These are phyloP conservation scores for Acanthococcus lagerstroemiae DNA, from an alignment of 2,888 invertebrate genomes.

Conservation along the genomic window DNA sequence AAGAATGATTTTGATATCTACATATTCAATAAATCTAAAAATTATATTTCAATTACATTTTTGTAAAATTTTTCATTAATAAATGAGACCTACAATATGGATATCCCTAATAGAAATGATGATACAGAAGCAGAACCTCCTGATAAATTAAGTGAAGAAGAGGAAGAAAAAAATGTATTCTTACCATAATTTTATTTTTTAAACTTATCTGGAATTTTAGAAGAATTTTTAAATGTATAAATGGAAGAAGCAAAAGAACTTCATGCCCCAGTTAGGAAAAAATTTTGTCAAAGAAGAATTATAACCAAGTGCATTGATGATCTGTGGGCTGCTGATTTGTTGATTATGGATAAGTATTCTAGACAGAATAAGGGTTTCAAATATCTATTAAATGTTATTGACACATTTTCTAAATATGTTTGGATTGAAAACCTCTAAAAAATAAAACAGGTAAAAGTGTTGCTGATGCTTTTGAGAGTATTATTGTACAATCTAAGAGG, in stretches of 20 bases:
- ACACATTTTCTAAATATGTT: slow-evolving; percentile 15
- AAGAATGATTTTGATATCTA: background rate
- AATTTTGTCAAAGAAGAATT: slow-evolving; percentile 19
- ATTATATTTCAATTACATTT: background rate
- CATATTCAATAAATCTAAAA: background rate
- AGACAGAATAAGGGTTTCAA: slow-evolving; percentile 30
- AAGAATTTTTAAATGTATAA: no score
- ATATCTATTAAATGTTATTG: slow-evolving; percentile 29
- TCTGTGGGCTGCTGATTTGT: slow-evolving; percentile 27
- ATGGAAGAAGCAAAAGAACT: slow-evolving; percentile 17
- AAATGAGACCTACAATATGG: no score
- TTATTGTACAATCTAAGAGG: background rate
- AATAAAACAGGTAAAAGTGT: slow-evolving; percentile 12
- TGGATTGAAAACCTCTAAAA: slow-evolving; percentile 27
- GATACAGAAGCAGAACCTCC: no score
- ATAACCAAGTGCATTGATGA: slow-evolving; percentile 27
- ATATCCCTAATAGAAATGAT: no score
- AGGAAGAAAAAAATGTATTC: background rate
- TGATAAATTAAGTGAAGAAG: background rate
- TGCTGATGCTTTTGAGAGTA: background rate
- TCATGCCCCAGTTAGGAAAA: slow-evolving; percentile 7
- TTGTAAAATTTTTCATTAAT: background rate
- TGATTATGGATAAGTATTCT: slow-evolving; percentile 23
- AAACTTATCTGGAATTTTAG: background rate
- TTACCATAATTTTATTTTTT: background rate